Percentiles rank a stretch among this genome's conserved stretches.
Evolutionary conservation across 2,113 vertebrate species (phyloP).

Genomic region (Panthera tigris): DNA sequence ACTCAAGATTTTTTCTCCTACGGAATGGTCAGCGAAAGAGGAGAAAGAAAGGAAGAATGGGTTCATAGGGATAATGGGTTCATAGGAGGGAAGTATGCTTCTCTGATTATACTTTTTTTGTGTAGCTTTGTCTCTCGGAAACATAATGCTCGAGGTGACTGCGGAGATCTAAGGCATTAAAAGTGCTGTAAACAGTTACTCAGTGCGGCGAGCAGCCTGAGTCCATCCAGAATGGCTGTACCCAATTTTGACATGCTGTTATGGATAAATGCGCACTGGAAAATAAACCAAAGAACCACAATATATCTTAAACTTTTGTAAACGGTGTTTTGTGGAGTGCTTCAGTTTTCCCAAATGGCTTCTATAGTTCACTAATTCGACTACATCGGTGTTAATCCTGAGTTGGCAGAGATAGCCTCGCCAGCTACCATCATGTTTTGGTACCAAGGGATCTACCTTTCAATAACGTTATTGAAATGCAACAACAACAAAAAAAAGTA

Average conservation of each 20-base stretch:
- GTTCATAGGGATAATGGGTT: not conserved
- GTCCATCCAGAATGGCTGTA: not conserved
- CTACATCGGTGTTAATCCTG: conserved; percentile 40
- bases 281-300: conserved; percentile 63
- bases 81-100: not conserved
- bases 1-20: not conserved
- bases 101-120: not conserved
- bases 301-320: conserved; percentile 42
- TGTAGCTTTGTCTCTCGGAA: not conserved
- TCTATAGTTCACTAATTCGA: conserved; percentile 50
- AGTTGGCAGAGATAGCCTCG: conserved; percentile 52
- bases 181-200: not conserved
- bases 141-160: not conserved
- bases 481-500: not conserved
- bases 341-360: conserved; percentile 52
- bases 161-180: not conserved
- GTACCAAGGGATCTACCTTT: conserved; percentile 86
- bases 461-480: conserved; percentile 95
- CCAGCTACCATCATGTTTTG: conserved; percentile 59
- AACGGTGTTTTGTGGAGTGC: conserved; percentile 36
- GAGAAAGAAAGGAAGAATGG: not conserved
- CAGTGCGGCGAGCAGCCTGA: not conserved
- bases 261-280: not conserved
- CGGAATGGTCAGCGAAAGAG: not conserved
- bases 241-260: conserved; percentile 29